Percentiles rank a stretch among this genome's conserved stretches.
Evolutionary conservation across 2,797 vertebrate genomes (phyloP).

Genomic region (Anas acuta): DNA sequence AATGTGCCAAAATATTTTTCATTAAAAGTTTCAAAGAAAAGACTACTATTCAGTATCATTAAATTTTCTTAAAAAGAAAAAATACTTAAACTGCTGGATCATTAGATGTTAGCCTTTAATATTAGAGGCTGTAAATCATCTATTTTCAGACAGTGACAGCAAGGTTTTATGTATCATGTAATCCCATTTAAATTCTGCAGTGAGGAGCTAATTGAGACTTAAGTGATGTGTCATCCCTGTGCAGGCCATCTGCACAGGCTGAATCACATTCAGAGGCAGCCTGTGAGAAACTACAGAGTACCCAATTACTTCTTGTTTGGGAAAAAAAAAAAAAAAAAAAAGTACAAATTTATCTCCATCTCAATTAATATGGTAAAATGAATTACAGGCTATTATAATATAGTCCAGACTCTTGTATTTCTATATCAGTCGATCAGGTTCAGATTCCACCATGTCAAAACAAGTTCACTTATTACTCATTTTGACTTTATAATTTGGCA

Average conservation of each 20-base stretch:
- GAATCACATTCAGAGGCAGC: conserved; percentile 23
- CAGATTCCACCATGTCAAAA: background rate
- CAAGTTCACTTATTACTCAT: background rate
- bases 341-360: background rate
- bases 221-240: conserved; percentile 38
- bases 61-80: background rate
- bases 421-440: background rate
- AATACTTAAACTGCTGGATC: background rate
- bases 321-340: background rate
- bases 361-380: conserved; percentile 11
- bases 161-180: conserved; percentile 27
- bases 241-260: conserved; percentile 43
- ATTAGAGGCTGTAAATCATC: conserved; percentile 22
- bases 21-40: background rate
- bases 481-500: background rate
- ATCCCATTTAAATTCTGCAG: conserved; percentile 55
- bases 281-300: conserved; percentile 34
- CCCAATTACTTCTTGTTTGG: background rate
- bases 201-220: conserved; percentile 59
- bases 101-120: conserved; percentile 11
- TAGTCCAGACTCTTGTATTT: background rate
- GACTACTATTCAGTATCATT: background rate
- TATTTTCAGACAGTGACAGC: conserved; percentile 2
- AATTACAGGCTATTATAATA: background rate
- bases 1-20: background rate